These are phyloP conservation scores for Timema cristinae DNA, from an alignment of 2,888 invertebrate genomes.

Conservation along the genomic window DNA sequence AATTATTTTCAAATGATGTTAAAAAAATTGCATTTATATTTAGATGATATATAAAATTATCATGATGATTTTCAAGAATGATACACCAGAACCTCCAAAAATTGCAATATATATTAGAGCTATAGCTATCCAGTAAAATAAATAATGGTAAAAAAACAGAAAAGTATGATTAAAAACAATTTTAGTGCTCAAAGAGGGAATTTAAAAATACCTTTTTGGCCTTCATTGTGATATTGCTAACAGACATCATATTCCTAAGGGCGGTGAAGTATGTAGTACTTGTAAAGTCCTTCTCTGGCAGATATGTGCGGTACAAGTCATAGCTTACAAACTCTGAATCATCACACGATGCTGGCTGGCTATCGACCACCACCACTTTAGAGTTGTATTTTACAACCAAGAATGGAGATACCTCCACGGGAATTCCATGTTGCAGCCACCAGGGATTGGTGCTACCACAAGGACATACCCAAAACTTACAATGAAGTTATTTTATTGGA, in stretches of 20 bases:
- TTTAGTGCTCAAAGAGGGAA: too few species aligned
- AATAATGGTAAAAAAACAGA: conserved; percentile 8
- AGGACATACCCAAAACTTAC: neutral
- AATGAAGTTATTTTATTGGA: too few species aligned
- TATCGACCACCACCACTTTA: conserved; percentile 51
- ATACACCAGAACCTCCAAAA: too few species aligned
- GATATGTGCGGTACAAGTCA: conserved; percentile 59
- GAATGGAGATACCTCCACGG: conserved; percentile 58
- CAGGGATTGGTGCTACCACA: conserved; percentile 65
- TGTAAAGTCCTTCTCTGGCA: conserved; percentile 55
- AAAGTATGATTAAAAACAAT: too few species aligned
- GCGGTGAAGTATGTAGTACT: conserved; percentile 56
- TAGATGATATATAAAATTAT: too few species aligned
- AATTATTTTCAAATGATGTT: too few species aligned
- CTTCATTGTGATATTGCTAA: conserved; percentile 50
- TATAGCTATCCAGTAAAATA: conserved; percentile 14
- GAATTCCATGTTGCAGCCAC: conserved; percentile 73
- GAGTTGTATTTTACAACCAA: conserved; percentile 46
- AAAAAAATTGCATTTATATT: too few species aligned
- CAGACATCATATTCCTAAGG: conserved; percentile 58
- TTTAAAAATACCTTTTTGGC: conserved; percentile 49
- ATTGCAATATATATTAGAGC: conserved; percentile 1
- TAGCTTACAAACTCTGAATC: conserved; percentile 45
- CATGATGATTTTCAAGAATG: too few species aligned
- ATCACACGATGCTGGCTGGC: conserved; percentile 41